Base-by-base conservation (phyloP, 2,797 vertebrate species). In the Gadopsis marmoratus region DNA sequence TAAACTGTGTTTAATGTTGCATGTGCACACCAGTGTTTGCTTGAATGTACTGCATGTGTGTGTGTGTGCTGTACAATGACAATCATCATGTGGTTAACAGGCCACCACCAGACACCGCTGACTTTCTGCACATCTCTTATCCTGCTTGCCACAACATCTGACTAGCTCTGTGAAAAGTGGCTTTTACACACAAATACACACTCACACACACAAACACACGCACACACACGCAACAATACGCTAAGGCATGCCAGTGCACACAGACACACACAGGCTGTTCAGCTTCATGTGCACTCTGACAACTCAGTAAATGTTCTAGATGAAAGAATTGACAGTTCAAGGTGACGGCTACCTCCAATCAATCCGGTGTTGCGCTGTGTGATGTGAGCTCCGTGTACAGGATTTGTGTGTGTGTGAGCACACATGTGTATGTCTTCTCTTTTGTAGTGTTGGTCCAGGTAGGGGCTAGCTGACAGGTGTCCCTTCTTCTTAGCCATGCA, bases 401-500 rank as follows among this genome's bases (percentile, higher is more conserved):
- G 75, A 80, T 81, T 70, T 88, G 48, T 76, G 77, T 78, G 68
- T 37, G 13, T 61, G 63, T 23, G 31, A 13, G 26, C 17, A 62
- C 75, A 80, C 41, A 58, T 79, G 63, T 63, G 79, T 66, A 54
- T 82, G 81, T 73, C 43, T 82, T 41, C 60, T 87, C 64, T 86
- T 86, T 79, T 86, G 81, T 79, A 33, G 79, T 47, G 68, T 64
- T 79, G 81, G 68, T 75, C 78, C 58, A 77, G 71, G 81, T 78
- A 86, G 83, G 80, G 71, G 81, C 71, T 85, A 74, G 86, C 79
- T 94, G 95, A 93, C 89, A 93, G 90, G 89, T 95, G 94, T 95
- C 95, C 91, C 86, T 93, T 94, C 90, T 90, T 92, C 83, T 95
- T 94, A 93, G 83, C 60, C 64, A 81, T 88, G 88, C 92, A 95